Evolutionary conservation across 2,797 vertebrate genomes (phyloP).

Genomic region (Gallinago stenura): DNA sequence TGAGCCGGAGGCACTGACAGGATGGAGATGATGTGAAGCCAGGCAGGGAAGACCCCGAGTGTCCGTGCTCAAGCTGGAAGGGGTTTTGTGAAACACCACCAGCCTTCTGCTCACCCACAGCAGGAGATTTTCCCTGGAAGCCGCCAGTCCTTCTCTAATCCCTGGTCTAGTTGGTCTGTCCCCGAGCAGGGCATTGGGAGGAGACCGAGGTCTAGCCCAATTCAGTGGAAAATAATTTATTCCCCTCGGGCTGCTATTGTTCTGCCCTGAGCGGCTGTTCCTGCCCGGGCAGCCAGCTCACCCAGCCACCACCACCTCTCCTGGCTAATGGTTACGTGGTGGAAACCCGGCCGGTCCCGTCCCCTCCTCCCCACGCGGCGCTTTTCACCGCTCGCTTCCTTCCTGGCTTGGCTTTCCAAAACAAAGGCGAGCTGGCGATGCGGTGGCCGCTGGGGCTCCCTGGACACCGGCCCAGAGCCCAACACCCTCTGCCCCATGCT

Average conservation of each 20-base stretch:
- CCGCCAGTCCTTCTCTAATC: neutral
- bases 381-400: slow-evolving; percentile 36
- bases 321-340: neutral
- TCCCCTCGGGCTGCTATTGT: slow-evolving; percentile 30
- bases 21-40: neutral
- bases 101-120: accelerated
- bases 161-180: neutral
- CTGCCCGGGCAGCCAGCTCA: neutral
- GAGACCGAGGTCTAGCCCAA: neutral
- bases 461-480: neutral
- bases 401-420: slow-evolving; percentile 58
- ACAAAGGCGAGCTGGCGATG: slow-evolving; percentile 14
- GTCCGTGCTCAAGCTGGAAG: neutral
- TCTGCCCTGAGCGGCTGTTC: slow-evolving; percentile 6
- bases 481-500: accelerated
- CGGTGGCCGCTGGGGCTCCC: slow-evolving; percentile 20
- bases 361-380: neutral
- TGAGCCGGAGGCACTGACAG: accelerated
- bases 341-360: slow-evolving; percentile 2
- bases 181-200: neutral
- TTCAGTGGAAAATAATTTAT: slow-evolving; percentile 37
- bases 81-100: neutral
- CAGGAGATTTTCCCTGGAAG: neutral
- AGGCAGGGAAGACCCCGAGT: neutral
- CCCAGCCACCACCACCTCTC: neutral